phyloP scores from a whole-genome alignment of 2,888 invertebrate genomes.

The Tiliacea citrago region DNA sequence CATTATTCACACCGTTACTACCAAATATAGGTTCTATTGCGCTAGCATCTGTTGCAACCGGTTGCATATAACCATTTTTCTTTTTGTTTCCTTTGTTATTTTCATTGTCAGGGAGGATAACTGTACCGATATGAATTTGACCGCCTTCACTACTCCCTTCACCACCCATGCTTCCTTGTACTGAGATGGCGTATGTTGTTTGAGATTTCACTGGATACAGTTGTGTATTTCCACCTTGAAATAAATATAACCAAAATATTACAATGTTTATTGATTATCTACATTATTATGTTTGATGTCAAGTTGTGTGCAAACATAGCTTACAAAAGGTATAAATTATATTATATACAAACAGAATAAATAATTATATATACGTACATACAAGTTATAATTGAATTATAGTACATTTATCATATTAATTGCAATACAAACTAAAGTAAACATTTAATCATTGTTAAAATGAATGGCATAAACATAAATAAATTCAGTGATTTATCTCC shows the following conservation, averaged over 20 bases:
- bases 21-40: not conserved
- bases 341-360: too few species aligned
- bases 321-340: not conserved
- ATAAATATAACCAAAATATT: conserved; percentile 9
- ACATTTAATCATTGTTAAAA: not conserved
- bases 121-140: conserved; percentile 14
- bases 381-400: not conserved
- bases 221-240: conserved; percentile 21
- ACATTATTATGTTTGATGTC: not conserved
- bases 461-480: not conserved
- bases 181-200: not conserved
- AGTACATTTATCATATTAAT: not conserved
- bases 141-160: not conserved
- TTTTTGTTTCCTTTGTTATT: conserved; percentile 7
- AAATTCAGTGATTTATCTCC: conserved; percentile 26
- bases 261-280: conserved; percentile 5
- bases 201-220: conserved; percentile 1
- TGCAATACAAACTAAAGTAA: not conserved
- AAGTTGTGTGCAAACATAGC: not conserved
- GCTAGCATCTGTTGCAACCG: not conserved
- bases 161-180: not conserved
- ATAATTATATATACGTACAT: not conserved
- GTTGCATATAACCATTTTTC: not conserved
- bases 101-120: conserved; percentile 9
- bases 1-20: not conserved